Evolutionary conservation across 2,797 vertebrate genomes (phyloP), one percentile per base, ranked within the genome.

Genomic region (Craterocephalus amniculus): DNA sequence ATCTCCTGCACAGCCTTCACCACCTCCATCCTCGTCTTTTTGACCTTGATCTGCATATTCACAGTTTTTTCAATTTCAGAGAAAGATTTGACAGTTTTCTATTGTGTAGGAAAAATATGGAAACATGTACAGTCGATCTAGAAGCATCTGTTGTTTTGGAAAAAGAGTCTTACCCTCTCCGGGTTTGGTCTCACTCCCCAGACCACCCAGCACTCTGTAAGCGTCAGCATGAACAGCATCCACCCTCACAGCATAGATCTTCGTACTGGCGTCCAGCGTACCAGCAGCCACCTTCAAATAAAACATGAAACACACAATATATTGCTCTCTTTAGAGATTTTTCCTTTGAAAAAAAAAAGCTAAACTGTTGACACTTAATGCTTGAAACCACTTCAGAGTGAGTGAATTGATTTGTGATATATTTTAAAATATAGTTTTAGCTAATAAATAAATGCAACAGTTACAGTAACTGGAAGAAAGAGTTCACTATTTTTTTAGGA

Each of bases 191-290:
- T 97, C 95, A 1, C 94, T 94, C 51, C 96, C 96, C 31, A 99
- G 87, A 0, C 96, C 95, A 2, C 96, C 96, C 9, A 99, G 92
- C 18, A 99, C 95, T 72, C 84, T 94, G 93, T 97, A 99, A 4
- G 96, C 88, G 32, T 98, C 97, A 0, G 96, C 93, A 8, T 99
- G 96, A 22, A 99, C 94, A 0, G 93, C 95, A 57, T 99, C 98
- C n/a, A 99, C 97, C 0, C 97, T 93, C 56, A 97, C 94, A 0
- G 98, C 95, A 1, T 99, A 99, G 76, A 99, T 99, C 91, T 99
- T 99, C 0, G 95, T 96, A 1, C 97, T 97, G 79, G 98, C 98
- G 32, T 99, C 97, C 63, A 99, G 85, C 0, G 97, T 97, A 0
- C 97, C 96, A 0, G 97, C 97, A 6, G 96, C 97, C 18, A 99